A percentile compares a stretch with the other conserved stretches of the same genome.
Conservation (phyloP, 2,888 invertebrate genomes). For the Odontothrips loti region DNA sequence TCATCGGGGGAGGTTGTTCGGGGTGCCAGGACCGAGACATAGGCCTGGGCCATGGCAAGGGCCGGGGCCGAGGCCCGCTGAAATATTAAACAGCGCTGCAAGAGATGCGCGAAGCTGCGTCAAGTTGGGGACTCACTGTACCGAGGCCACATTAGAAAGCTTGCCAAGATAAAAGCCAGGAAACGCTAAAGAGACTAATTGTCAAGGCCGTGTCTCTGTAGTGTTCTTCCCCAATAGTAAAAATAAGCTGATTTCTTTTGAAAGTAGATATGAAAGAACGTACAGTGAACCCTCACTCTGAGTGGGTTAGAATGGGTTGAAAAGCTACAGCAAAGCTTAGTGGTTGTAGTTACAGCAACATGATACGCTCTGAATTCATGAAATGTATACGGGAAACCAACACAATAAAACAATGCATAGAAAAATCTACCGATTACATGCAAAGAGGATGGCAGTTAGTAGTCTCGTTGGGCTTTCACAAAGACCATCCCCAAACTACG, state of each 20-base stretch:
- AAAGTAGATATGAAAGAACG: not conserved
- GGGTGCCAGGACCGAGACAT: not conserved
- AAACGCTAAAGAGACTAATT: not conserved
- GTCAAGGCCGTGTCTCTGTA: not conserved
- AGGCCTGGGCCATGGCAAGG: not conserved
- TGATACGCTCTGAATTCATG: not conserved
- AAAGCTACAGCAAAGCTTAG: not conserved
- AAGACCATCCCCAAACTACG: conserved; percentile 10
- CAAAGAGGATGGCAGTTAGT: conserved; percentile 11
- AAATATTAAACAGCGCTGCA: conserved; percentile 5
- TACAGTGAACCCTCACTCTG: conserved; percentile 19
- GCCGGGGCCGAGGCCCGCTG: not conserved
- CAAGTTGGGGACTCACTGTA: not conserved
- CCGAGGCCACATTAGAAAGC: not conserved
- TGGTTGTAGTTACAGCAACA: not conserved
- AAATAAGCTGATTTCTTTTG: not conserved
- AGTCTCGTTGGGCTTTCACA: conserved; percentile 1
- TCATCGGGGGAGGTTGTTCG: not conserved
- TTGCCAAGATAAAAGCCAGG: not conserved
- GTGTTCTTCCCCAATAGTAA: no score
- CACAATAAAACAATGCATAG: not conserved
- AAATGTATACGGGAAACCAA: not conserved
- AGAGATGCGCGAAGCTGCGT: conserved; percentile 3
- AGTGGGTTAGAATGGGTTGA: not conserved
- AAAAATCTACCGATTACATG: not conserved